Base-by-base conservation (phyloP, 2,797 vertebrate species). In the Craterocephalus amniculus region DNA sequence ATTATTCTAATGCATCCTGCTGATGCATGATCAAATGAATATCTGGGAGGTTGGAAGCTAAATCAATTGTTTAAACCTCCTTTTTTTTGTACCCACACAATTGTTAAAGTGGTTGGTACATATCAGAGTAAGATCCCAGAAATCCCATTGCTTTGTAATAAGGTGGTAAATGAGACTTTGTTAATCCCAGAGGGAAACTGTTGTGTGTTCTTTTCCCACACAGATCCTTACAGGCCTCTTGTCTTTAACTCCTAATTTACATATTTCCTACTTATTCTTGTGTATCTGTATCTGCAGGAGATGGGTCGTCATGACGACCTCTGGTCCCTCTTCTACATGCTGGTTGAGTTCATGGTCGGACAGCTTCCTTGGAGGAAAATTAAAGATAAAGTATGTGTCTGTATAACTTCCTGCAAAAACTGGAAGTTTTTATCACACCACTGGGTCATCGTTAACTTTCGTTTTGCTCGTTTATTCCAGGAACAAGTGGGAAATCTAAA, bases 301-400 rank as follows among this genome's bases (percentile, higher is more conserved):
- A 99, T 99, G 96, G 96, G 97, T 83, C 96, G 97, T 40, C 97
- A 99, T 60, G 97, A 99, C 61, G 97, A 99, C 87, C 94, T 99
- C 76, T 99, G 97, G 97, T 99, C 97, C 63, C 94, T 99, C 24
- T 99, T 99, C 90, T 99, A 99, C 89, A 99, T 99, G 98, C 93
- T 99, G 87, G 98, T 99, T 58, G 98, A 99, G 74, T 99, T 99
- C 89, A 96, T 94, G 79, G 96, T 97, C 79, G 98, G 98, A 58
- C 97, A 99, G 76, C 93, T 99, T 65, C 98, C 98, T 73, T 99
- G 98, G 98, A 96, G 97, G 85, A 99, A 98, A 93, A 97, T 99
- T 89, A 99, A 99, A 90, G 97, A 99, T 81, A 99, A 99, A 94
- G 98, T 99, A 94, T 82, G 92, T 70, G 7, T 6, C 27, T 72